phyloP scores from a whole-genome alignment of 1,140 invertebrate species.

The Caerostris darwini region DNA sequence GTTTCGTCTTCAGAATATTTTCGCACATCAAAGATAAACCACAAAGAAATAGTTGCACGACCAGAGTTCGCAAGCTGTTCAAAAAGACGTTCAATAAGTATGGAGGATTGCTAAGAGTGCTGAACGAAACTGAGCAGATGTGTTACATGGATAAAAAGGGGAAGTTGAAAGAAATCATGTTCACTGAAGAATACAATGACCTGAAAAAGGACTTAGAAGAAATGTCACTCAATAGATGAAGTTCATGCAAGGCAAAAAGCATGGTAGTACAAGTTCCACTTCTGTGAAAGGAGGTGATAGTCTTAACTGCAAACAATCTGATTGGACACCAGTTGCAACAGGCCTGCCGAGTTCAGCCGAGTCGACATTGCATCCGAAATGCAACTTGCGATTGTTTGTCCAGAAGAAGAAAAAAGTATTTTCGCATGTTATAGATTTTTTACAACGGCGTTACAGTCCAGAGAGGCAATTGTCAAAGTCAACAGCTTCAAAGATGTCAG shows the following conservation, averaged over 20 bases:
- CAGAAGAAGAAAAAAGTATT: too few species aligned
- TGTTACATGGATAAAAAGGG: constrained; percentile 49
- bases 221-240: not conserved
- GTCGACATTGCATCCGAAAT: too few species aligned
- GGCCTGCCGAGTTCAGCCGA: too few species aligned
- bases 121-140: constrained; percentile 60
- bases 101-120: constrained; percentile 11
- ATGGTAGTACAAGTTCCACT: not conserved
- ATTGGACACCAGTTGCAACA: too few species aligned
- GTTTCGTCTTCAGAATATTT: not conserved
- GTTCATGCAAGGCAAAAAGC: not conserved
- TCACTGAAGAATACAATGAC: not conserved
- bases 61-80: not conserved
- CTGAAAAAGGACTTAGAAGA: not conserved
- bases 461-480: too few species aligned
- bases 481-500: too few species aligned
- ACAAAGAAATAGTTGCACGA: not conserved
- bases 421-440: too few species aligned
- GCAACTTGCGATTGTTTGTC: too few species aligned
- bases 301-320: not conserved
- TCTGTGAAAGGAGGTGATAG: not conserved
- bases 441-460: too few species aligned
- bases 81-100: not conserved
- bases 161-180: constrained; percentile 43
- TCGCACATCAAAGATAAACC: not conserved